These are phyloP conservation scores for Meles meles DNA, from an alignment of 2,113 vertebrate genomes.

Conservation along the genomic window DNA sequence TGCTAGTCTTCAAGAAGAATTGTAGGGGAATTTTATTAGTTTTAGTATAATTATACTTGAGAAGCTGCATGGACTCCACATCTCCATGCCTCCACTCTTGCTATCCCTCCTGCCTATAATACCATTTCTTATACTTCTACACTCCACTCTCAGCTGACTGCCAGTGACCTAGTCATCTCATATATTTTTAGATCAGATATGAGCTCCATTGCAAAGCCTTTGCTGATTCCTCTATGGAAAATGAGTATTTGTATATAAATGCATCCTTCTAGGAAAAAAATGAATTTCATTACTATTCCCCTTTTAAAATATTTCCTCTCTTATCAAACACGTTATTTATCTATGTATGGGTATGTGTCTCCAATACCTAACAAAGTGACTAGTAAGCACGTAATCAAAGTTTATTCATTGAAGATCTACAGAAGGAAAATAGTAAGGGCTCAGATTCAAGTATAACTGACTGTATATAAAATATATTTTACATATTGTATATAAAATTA, in stretches of 20 bases:
- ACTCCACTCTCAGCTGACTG: not conserved
- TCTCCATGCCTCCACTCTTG: rapidly evolving
- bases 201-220: not conserved
- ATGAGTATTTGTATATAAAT: not conserved
- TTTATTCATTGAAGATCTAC: not conserved
- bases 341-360: not conserved
- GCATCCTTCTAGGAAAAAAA: not conserved
- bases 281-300: rapidly evolving
- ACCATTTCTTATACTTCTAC: too few species aligned
- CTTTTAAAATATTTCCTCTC: not conserved
- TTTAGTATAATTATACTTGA: not conserved
- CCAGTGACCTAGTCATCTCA: not conserved
- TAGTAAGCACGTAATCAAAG: not conserved
- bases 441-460: not conserved
- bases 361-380: not conserved
- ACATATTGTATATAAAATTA: not conserved
- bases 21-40: not conserved
- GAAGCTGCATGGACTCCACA: rapidly evolving
- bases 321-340: not conserved
- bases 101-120: not conserved
- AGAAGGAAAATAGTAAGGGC: not conserved
- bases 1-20: not conserved
- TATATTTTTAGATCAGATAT: not conserved
- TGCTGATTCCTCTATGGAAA: not conserved
- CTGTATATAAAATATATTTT: not conserved